phyloP scores from a whole-genome alignment of 2,888 invertebrate genomes.

The Psylliodes chrysocephalus region DNA sequence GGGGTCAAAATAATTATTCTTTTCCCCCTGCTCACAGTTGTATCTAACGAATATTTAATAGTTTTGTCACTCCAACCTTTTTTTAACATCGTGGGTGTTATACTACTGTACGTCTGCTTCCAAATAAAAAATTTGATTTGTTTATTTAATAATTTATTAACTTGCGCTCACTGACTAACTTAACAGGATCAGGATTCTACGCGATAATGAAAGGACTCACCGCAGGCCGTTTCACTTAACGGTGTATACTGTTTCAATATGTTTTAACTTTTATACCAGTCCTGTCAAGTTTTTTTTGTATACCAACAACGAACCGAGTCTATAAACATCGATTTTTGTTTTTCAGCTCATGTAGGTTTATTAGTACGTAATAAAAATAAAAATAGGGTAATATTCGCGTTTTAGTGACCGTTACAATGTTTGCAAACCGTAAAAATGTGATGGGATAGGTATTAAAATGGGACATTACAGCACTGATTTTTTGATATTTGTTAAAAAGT shows the following conservation, averaged over 20 bases:
- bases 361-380: background rate
- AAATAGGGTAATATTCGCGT: background rate
- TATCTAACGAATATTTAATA: too few relatives aligned
- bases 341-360: background rate
- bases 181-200: background rate
- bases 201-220: background rate
- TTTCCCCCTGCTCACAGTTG: too few relatives aligned
- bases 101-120: too few relatives aligned
- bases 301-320: background rate
- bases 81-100: too few relatives aligned
- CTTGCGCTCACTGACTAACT: background rate
- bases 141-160: too few relatives aligned
- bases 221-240: conserved; percentile 5
- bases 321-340: background rate
- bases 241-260: background rate
- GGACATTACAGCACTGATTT: background rate
- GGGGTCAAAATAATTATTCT: too few relatives aligned
- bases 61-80: too few relatives aligned
- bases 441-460: background rate
- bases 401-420: background rate
- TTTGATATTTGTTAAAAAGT: background rate
- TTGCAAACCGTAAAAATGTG: background rate
- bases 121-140: too few relatives aligned
- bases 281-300: background rate
- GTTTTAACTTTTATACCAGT: background rate